Base-by-base conservation (phyloP, 2,797 vertebrate species). In the Heliangelus exortis region DNA sequence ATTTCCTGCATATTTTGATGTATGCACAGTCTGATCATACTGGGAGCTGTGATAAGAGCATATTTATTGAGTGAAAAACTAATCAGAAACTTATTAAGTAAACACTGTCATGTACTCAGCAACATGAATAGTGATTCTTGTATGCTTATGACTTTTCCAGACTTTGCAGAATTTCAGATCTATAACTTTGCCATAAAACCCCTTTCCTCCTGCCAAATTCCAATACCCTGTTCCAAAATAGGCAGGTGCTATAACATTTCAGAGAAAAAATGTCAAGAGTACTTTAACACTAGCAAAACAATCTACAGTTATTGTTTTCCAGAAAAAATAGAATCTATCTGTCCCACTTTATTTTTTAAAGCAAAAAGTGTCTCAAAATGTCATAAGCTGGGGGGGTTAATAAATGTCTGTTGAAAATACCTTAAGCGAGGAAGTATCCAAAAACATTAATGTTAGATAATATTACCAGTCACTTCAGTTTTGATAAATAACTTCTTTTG, bases 1-100 rank as follows among this genome's bases (percentile, higher is more conserved):
- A 90, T 94, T 96, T 95, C 69, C 80, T 93, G 47, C 23, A 16
- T 94, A 69, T 71, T 84, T 93, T 75, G 43, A 9, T 53, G 22
- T 45, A 61, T 12, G 9, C 18, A 72, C 17, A 78, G 18, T 33
- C 48, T 89, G 65, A 71, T 65, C 55, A 69, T 28, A 43, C 63
- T 61, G 81, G 43, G 55, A 88, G 29, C 62, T 90, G 26, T 86
- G 86, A 73, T 81, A 84, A 88, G 13, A n/a, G 19, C 15, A 18
- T 51, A 72, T 68, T 91, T 90, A 48, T 61, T 62, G 59, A 82
- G 19, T 13, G 20, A 55, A 77, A 78, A 81, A 92, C 55, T n/a
- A 73, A 55, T 47, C 54, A 78, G 43, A 90, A 90, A 45, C 23
- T 53, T 74, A 86, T 29, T 85, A 72, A 29, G 26, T 62, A 76